Evolutionary conservation across 64 coral and sea anemone species (phyloP).

Genomic region (Montipora efflorescens): DNA sequence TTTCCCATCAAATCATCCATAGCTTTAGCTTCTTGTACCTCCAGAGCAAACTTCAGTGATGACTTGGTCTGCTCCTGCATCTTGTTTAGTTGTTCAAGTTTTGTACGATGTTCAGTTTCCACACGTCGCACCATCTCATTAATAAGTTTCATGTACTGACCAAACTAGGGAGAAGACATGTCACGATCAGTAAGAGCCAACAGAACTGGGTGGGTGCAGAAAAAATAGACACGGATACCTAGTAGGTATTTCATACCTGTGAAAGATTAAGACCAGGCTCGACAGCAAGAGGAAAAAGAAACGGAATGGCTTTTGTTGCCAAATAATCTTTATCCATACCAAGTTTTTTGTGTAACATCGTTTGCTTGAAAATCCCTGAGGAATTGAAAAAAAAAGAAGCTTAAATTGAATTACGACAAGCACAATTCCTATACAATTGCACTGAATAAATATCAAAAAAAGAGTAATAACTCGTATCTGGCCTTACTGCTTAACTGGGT

Average conservation of each 20-base stretch:
- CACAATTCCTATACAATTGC: too few species aligned
- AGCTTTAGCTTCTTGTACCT: conserved; percentile 78
- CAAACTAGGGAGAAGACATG: conserved; percentile 37
- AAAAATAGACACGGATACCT: neutral
- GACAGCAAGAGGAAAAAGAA: conserved; percentile 88
- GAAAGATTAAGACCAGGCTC: conserved; percentile 92
- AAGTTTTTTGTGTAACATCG: conserved; percentile 91
- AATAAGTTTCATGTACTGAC: conserved; percentile 69
- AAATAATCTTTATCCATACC: conserved; percentile 98
- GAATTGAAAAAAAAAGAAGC: neutral
- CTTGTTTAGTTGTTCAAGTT: conserved; percentile 67
- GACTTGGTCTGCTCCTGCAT: conserved; percentile 83
- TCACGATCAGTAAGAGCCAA: neutral
- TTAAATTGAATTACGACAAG: neutral
- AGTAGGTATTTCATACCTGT: conserved; percentile 70
- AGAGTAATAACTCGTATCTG: too few species aligned
- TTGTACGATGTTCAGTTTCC: conserved; percentile 57
- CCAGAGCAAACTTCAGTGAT: conserved; percentile 72
- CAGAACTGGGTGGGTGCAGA: neutral
- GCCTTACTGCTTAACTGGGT: too few species aligned
- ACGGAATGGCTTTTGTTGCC: conserved; percentile 91
- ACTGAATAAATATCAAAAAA: too few species aligned
- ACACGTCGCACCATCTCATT: conserved; percentile 66
- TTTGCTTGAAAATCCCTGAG: conserved; percentile 96
- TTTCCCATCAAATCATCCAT: conserved; percentile 78